Base-by-base conservation (phyloP, 1,140 invertebrate species). In the Eurytemora carolleeae region DNA sequence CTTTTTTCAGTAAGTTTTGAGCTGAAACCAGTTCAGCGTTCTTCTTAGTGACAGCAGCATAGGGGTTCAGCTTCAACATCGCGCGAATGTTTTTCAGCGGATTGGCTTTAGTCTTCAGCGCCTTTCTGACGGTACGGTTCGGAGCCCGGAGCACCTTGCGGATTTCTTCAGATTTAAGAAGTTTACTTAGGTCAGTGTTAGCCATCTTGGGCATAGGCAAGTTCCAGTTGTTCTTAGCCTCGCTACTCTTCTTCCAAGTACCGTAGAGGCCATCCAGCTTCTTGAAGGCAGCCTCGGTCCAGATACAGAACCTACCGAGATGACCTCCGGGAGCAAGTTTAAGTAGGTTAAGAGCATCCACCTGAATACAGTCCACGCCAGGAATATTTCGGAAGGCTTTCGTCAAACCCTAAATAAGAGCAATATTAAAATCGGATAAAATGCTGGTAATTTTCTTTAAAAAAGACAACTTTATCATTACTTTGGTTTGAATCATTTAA, bases 331-430 rank as follows among this genome's bases (percentile, higher is more conserved):
- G 96, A 44, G 96, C 95, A 63, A 99, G 75, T 74, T 96, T 95
- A 70, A 98, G 74, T 24, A 99, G 76, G 71, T 97, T 98, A 64
- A 99, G 73, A 68, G 90, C 87, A 67, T 87, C 81, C 52, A 99
- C 89, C 69, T 85, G 86, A 70, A 97, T 82, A 63, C 93, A 77
- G 69, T 96, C 91, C 64, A 98, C 82, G 66, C 91, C 94, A 60
- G 95, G 95, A 75, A 99, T 98, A 78, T 99, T 99, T 68, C 95
- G 84, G 82, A 98, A 99, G 22, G 94, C 94, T 67, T 83, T 82
- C 56, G 82, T 83, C 58, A 98, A 79, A 67, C 95, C 95, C 82
- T 83, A 67, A n/a, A n/a, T n/a, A n/a, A n/a, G n/a, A n/a, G n/a
- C n/a, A n/a, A n/a, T n/a, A n/a, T n/a, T n/a, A n/a, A n/a, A n/a